Evolutionary conservation across 1,140 invertebrate genomes (phyloP), one percentile per base, ranked within the genome.

Genomic region (Mamestra configurata): DNA sequence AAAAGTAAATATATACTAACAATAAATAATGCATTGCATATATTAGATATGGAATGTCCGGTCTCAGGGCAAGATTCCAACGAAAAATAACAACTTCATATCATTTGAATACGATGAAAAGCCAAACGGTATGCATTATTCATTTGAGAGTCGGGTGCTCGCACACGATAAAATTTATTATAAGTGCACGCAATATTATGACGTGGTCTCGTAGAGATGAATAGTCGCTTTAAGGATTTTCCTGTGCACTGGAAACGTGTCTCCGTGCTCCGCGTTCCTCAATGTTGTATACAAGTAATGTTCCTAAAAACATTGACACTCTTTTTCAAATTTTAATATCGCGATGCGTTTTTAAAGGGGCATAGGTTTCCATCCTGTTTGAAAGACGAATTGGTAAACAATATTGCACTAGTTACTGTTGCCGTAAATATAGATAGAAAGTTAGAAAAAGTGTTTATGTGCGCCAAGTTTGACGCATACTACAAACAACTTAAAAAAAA

Each of bases 41-140:
- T n/a, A n/a, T n/a, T n/a, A 82, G 77, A 84, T 70, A 84, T 81
- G 73, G 11, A 61, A 79, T 86, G 89, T 91, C 89, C 89, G 83
- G 88, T 81, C 68, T 78, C 51, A 72, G 84, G 89, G 89, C 89
- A 89, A 83, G 55, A 37, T 88, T 89, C 89, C 89, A 89, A 89
- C 64, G 81, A 86, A 86, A 91, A 89, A 89, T 88, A 91, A 90
- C 85, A 89, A 90, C 83, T 79, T 86, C 82, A 81, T 86, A 79
- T 68, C 78, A 89, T 91, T 89, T 91, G 88, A 89, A 91, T 89
- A 83, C 83, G 76, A 88, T 87, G 88, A 89, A 90, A 88, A 88
- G 89, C 88, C 88, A 89, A 89, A 86, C 87, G 83, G 80, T 84
- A 82, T 89, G 83, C 83, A 89, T 88, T 88, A 89, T 89, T 86